Evolutionary conservation across 2,888 invertebrate species (phyloP).

Genomic region (Cataglyphis cursor): DNA sequence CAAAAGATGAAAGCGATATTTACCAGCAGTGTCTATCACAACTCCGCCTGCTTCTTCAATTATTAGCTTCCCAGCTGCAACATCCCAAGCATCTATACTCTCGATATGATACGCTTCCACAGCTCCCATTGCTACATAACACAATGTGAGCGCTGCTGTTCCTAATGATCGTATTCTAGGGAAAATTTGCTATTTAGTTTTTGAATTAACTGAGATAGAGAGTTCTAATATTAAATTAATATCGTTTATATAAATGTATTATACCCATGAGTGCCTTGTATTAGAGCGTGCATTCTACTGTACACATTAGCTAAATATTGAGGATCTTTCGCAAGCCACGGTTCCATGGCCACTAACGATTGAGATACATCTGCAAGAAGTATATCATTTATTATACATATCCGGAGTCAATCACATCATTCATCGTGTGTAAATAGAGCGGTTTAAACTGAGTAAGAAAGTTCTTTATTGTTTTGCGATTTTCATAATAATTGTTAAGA

Average conservation of each 20-base stretch:
- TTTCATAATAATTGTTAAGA: too few species aligned
- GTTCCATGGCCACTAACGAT: slow-evolving; percentile 82
- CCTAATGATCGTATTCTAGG: slow-evolving; percentile 89
- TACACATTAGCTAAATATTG: slow-evolving; percentile 76
- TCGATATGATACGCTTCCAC: slow-evolving; percentile 92
- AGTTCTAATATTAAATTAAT: slow-evolving; percentile 2
- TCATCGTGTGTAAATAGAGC: too few species aligned
- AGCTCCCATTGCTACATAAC: slow-evolving; percentile 91
- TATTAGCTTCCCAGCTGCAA: slow-evolving; percentile 92
- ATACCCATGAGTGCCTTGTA: slow-evolving; percentile 82
- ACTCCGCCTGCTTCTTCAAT: slow-evolving; percentile 93
- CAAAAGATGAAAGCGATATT: slow-evolving; percentile 32
- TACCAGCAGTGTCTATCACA: slow-evolving; percentile 90
- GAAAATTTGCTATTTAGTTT: slow-evolving; percentile 5
- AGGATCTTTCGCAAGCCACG: slow-evolving; percentile 82
- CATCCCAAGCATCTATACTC: slow-evolving; percentile 93
- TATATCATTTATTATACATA: not conserved
- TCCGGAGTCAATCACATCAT: too few species aligned
- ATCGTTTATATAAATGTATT: slow-evolving; percentile 44
- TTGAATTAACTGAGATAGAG: not conserved
- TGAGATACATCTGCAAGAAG: slow-evolving; percentile 84
- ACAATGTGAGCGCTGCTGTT: slow-evolving; percentile 91
- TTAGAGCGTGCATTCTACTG: slow-evolving; percentile 80
- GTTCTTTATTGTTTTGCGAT: too few species aligned
- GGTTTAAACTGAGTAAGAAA: too few species aligned